Percentiles rank a stretch among this genome's conserved stretches.
phyloP scores from a whole-genome alignment of 2,797 vertebrate species.

The Platyrinchus mystaceus region DNA sequence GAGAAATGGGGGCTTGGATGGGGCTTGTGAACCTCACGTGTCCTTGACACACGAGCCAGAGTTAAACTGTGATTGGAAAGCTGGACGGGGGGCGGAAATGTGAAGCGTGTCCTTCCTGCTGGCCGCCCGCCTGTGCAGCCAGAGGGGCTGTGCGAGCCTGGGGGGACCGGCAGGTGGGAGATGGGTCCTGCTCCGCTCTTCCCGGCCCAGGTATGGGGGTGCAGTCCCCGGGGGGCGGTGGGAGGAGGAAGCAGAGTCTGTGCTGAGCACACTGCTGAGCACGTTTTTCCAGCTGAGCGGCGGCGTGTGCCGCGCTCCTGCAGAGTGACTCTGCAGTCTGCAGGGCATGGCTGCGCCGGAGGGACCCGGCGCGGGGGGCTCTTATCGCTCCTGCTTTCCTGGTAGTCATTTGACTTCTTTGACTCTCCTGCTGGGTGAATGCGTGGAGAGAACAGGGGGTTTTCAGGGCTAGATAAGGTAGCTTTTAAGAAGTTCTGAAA shows the following conservation, averaged over 20 bases:
- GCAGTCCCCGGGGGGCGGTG: not conserved
- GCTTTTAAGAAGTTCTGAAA: not conserved
- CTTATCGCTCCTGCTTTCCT: not conserved
- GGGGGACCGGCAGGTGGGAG: fast-evolving
- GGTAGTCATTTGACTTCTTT: not conserved
- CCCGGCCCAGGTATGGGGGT: not conserved
- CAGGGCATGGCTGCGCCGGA: constrained; percentile 16
- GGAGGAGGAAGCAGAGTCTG: not conserved
- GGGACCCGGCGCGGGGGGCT: not conserved
- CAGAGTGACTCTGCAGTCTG: constrained; percentile 68
- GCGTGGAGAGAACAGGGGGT: fast-evolving
- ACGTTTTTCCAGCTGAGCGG: constrained; percentile 10
- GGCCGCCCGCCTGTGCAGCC: fast-evolving
- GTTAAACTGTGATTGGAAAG: not conserved
- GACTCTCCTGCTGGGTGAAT: fast-evolving
- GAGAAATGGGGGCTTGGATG: fast-evolving
- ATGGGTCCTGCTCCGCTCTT: fast-evolving
- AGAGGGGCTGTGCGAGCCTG: not conserved
- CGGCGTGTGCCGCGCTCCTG: not conserved
- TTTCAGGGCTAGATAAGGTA: not conserved
- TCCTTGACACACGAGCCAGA: not conserved
- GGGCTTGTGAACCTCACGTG: not conserved
- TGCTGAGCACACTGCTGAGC: not conserved
- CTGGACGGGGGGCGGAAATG: not conserved
- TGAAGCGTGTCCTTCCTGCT: not conserved